Percentiles rank a stretch among this genome's conserved stretches.
These are phyloP conservation scores for Chauna torquata DNA, from an alignment of 2,113 vertebrate genomes.

Conservation along the genomic window DNA sequence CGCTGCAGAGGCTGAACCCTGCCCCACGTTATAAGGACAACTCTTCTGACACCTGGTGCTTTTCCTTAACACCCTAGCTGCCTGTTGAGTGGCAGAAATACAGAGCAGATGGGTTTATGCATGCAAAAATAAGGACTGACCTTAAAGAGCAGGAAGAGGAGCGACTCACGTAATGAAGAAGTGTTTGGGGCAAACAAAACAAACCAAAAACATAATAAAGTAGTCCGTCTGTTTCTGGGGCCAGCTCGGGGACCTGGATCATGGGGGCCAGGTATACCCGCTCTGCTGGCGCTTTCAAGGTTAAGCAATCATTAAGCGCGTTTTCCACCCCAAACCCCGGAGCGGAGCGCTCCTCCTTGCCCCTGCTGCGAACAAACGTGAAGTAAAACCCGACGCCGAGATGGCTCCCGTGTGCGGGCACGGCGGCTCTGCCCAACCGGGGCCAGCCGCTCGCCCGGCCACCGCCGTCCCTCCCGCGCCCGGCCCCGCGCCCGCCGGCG, in stretches of 20 bases:
- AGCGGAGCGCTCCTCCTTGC: not conserved
- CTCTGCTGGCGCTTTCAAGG: not conserved
- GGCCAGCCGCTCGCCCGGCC: too few species aligned
- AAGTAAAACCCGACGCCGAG: not conserved
- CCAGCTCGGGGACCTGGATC: not conserved
- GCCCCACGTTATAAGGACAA: rapidly evolving
- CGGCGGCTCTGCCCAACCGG: too few species aligned
- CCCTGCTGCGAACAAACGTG: not conserved
- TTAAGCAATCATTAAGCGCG: not conserved
- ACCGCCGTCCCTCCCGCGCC: not conserved
- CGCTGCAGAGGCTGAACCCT: not conserved
- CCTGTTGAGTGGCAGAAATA: not conserved
- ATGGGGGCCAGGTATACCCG: not conserved
- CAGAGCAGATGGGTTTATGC: rapidly evolving
- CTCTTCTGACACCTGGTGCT: not conserved
- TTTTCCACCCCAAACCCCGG: not conserved
- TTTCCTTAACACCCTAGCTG: not conserved
- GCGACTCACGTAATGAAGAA: not conserved
- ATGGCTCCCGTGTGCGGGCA: not conserved
- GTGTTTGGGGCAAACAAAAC: not conserved
- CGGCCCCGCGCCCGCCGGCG: not conserved
- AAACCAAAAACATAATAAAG: not conserved
- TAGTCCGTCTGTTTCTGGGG: not conserved
- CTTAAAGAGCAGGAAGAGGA: not conserved
- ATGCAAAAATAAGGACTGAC: not conserved